Evolutionary conservation across 2,113 vertebrate species (phyloP).

Genomic region (Perccottus glenii): DNA sequence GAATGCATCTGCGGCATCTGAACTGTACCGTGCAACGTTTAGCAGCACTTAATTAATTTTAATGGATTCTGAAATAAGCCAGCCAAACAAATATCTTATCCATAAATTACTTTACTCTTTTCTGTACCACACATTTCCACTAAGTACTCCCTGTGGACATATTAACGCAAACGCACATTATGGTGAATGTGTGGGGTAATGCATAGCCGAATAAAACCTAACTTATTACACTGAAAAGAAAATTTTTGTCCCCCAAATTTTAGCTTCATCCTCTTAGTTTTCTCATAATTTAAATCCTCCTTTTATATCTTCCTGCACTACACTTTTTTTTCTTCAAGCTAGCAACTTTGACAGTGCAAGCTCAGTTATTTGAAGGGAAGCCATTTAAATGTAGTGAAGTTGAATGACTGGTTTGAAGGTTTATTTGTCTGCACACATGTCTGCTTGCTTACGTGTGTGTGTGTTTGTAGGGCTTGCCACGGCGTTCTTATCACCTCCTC

Average conservation of each 20-base stretch:
- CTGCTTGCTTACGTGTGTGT: constrained; percentile 2
- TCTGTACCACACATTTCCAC: constrained; percentile 43
- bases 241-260: constrained; percentile 32
- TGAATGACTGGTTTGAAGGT: constrained; percentile 50
- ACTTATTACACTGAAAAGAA: not conserved
- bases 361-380: constrained; percentile 51
- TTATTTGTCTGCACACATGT: constrained; percentile 42
- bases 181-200: constrained; percentile 29
- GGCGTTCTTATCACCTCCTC: constrained; percentile 72
- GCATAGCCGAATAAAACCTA: not conserved
- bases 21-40: constrained; percentile 65
- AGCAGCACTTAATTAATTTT: constrained; percentile 78
- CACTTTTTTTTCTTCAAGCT: constrained; percentile 22
- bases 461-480: constrained; percentile 39
- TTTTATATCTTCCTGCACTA: constrained; percentile 22
- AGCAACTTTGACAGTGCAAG: constrained; percentile 13
- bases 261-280: constrained; percentile 21
- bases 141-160: constrained; percentile 47
- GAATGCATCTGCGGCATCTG: constrained; percentile 70
- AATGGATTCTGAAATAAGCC: constrained; percentile 78
- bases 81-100: constrained; percentile 68
- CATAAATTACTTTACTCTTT: constrained; percentile 69
- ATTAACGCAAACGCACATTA: constrained; percentile 45
- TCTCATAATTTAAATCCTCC: not conserved
- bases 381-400: constrained; percentile 56